Conservation (phyloP, 2,113 vertebrate genomes). For the Ardeotis arabs region DNA sequence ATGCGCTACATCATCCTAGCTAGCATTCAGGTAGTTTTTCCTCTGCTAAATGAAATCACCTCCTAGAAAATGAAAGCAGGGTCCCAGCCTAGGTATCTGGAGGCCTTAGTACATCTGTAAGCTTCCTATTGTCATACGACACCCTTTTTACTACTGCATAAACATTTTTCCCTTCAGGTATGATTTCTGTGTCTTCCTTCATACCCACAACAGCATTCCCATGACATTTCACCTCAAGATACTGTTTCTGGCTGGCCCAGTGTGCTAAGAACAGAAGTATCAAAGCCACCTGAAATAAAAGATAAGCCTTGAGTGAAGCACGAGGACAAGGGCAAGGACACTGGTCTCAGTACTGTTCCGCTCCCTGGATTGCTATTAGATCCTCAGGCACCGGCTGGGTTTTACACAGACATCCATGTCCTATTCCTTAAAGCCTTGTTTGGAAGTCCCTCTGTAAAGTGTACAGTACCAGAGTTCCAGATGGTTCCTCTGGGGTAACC, state of each 20-base stretch:
- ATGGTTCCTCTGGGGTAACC: background rate
- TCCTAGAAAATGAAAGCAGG: background rate
- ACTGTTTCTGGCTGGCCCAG: background rate
- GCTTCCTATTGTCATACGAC: background rate
- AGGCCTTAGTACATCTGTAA: background rate
- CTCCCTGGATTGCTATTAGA: background rate
- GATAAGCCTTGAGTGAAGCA: background rate
- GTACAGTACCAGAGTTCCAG: background rate
- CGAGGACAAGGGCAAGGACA: too few relatives aligned
- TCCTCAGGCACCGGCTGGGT: background rate
- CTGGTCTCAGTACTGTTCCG: background rate
- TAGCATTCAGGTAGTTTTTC: background rate
- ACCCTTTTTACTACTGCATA: background rate
- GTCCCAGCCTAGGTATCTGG: background rate
- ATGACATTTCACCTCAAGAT: fast-evolving
- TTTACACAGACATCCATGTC: background rate
- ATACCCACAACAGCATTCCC: background rate
- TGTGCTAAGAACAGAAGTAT: background rate
- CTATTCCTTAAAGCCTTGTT: background rate
- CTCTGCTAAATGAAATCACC: background rate
- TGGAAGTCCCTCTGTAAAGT: background rate
- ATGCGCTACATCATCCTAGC: fast-evolving
- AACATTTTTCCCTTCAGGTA: background rate
- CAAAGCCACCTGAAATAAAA: background rate
- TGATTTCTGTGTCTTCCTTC: background rate